These are phyloP conservation scores for Chromoteleia sp. DNA, from an alignment of 2,888 invertebrate genomes.

Conservation along the genomic window DNA sequence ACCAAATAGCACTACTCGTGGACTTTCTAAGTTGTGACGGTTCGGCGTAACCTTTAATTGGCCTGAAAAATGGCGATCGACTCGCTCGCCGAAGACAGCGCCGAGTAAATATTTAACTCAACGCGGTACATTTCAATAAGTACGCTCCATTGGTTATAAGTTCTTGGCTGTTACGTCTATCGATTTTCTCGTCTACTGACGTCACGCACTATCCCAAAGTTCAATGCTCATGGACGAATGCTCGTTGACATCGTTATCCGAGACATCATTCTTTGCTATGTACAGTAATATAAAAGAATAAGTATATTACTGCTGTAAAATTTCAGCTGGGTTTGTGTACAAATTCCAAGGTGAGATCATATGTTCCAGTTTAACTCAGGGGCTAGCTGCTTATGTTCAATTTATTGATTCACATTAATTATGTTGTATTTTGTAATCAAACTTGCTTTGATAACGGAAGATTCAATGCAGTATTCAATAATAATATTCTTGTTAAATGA, in stretches of 20 bases:
- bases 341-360: too few species aligned
- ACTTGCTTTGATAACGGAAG: too few species aligned
- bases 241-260: constrained; percentile 62
- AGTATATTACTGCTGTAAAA: not conserved
- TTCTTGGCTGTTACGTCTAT: constrained; percentile 58
- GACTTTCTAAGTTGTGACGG: not conserved
- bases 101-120: constrained; percentile 53
- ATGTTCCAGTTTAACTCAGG: too few species aligned
- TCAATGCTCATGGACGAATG: constrained; percentile 68
- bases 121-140: constrained; percentile 53
- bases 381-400: too few species aligned
- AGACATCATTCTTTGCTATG: constrained; percentile 33
- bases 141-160: constrained; percentile 53
- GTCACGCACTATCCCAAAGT: constrained; percentile 67
- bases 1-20: not conserved
- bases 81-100: constrained; percentile 36
- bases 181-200: constrained; percentile 61
- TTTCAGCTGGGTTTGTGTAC: not conserved
- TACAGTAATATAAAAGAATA: constrained; percentile 20
- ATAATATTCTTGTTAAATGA: too few species aligned
- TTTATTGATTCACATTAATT: too few species aligned
- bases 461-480: too few species aligned
- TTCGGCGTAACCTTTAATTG: constrained; percentile 24
- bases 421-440: too few species aligned
- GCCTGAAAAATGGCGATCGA: constrained; percentile 48